Conservation (phyloP, 2,113 vertebrate genomes). For the Laterallus jamaicensis region DNA sequence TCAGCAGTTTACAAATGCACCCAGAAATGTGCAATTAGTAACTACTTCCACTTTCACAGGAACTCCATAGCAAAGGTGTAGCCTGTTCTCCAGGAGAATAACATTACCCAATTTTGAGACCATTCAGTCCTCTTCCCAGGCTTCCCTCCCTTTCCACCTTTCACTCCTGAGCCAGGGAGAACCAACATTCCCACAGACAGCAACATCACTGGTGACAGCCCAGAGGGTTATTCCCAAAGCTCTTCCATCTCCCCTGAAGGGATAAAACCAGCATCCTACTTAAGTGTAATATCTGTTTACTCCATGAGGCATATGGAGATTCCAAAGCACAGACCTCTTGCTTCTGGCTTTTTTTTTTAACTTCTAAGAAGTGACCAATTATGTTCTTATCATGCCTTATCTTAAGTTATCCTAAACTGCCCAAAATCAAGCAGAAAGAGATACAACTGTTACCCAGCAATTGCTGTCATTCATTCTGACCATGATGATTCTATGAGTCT, state of each 20-base stretch:
- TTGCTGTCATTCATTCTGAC: not conserved
- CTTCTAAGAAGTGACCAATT: not conserved
- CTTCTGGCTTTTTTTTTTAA: not conserved
- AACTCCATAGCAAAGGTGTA: not conserved
- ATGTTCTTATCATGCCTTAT: not conserved
- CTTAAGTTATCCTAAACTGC: not conserved
- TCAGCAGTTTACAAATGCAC: not conserved
- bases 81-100: not conserved
- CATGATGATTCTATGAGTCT: no score
- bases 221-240: not conserved
- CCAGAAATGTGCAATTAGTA: not conserved
- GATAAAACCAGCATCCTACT: not conserved
- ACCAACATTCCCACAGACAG: accelerated
- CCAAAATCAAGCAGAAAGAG: not conserved
- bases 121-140: not conserved
- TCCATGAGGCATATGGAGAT: not conserved
- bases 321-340: not conserved
- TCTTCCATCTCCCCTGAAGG: not conserved
- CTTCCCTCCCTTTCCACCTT: not conserved
- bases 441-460: not conserved
- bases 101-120: not conserved
- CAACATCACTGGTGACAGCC: not conserved
- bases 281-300: not conserved
- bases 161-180: not conserved
- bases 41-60: not conserved